Conservation (phyloP, 92 coral and sea anemone species). For the Epizoanthus illoricatus region DNA sequence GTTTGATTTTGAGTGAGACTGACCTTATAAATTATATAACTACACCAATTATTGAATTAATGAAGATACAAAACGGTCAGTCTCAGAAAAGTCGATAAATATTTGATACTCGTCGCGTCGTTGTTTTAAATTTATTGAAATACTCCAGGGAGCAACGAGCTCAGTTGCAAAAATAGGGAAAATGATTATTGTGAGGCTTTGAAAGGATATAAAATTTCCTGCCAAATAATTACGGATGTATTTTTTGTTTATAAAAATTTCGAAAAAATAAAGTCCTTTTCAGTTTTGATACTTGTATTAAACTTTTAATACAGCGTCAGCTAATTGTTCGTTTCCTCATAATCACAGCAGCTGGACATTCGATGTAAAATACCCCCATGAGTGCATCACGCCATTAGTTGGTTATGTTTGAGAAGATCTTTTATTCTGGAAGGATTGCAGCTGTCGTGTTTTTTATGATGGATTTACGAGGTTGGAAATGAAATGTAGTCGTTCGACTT, state of each 20-base stretch:
- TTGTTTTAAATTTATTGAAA: neutral
- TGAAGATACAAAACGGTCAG: neutral
- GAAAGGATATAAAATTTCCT: too few relatives aligned
- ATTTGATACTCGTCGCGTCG: neutral
- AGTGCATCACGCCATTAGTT: neutral
- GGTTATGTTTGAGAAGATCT: too few relatives aligned
- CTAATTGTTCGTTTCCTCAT: neutral
- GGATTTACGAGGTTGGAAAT: too few relatives aligned
- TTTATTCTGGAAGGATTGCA: neutral
- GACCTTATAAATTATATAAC: neutral
- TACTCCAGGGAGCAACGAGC: neutral
- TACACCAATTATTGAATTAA: neutral
- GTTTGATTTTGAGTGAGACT: neutral
- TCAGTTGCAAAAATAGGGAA: neutral
- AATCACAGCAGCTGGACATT: neutral
- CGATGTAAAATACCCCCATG: neutral
- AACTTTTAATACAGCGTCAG: neutral
- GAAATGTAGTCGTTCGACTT: too few relatives aligned
- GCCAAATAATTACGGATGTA: too few relatives aligned
- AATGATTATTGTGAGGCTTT: too few relatives aligned
- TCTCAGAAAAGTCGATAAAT: conserved; percentile 8
- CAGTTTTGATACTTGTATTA: neutral
- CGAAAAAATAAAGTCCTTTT: neutral
- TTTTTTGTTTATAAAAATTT: too few relatives aligned
- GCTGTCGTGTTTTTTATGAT: too few relatives aligned